A percentile compares a stretch with the other conserved stretches of the same genome.
phyloP scores from a whole-genome alignment of 64 coral and sea anemone genomes.

The Montipora efflorescens region DNA sequence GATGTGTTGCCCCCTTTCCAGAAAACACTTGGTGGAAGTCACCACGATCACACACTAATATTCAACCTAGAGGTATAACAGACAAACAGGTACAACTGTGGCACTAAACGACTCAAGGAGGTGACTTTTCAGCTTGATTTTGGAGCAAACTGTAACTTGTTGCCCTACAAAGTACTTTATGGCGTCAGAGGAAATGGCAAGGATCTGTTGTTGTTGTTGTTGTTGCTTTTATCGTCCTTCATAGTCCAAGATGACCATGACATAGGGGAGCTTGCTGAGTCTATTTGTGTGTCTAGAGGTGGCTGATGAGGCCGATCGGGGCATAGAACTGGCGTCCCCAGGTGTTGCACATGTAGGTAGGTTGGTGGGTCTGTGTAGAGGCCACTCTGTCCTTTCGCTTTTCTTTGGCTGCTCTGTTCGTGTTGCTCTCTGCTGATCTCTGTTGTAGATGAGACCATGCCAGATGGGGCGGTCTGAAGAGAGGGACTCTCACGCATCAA shows the following conservation, averaged over 20 bases:
- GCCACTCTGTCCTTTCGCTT: neutral
- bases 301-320: neutral
- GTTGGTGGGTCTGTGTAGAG: neutral
- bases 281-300: neutral
- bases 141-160: too few relatives aligned
- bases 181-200: too few relatives aligned
- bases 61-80: too few relatives aligned
- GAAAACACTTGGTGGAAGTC: too few relatives aligned
- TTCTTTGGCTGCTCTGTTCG: neutral
- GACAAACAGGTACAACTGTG: too few relatives aligned
- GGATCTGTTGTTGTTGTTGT: neutral
- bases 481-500: neutral
- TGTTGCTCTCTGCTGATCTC: neutral
- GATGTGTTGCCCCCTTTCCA: too few relatives aligned
- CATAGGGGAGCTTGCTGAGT: neutral
- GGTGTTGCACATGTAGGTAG: neutral
- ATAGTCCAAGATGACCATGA: neutral
- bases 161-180: too few relatives aligned
- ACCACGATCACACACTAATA: too few relatives aligned
- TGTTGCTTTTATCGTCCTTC: neutral
- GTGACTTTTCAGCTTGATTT: too few relatives aligned
- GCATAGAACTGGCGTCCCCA: neutral
- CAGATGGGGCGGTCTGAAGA: conserved; percentile 22
- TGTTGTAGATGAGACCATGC: neutral
- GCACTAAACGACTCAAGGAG: too few relatives aligned